Base-by-base conservation (phyloP, 1,140 invertebrate genomes). In the Bacillus rossius region DNA sequence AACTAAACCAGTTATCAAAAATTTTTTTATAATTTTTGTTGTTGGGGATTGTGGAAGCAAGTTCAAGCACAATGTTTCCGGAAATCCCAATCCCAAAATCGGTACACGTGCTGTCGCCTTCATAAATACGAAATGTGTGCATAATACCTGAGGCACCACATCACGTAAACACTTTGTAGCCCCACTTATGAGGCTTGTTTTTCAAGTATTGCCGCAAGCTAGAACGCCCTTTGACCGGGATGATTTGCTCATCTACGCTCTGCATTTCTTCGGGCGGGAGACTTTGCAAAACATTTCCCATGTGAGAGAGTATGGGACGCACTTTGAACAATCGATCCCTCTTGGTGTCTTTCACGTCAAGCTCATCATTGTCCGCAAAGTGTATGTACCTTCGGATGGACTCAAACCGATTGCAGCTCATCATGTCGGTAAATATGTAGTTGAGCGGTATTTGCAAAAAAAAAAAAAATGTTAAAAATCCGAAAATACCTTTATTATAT, bases 221-320 rank as follows among this genome's bases (percentile, higher is more conserved):
- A 1, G 63, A 29, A 8, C 62, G 14, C 2, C 66, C 66, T 60
- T 71, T 71, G 59, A 64, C 70, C 14, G 59, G 59, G 8, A 71
- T 62, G 59, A 72, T 70, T 19, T 57, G 57, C 57, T 72, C 68
- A 57, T 71, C 58, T 5, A 73, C 60, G 66, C 52, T 69, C 64
- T 61, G 65, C 41, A 71, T 65, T 48, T 74, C 69, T 65, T 73
- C 69, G 52, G 61, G 63, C 58, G 64, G 43, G 38, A 64, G 51
- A 58, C 56, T 65, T 10, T 64, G 17, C 50, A 71, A 69, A 49
- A 45, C 62, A 41, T 65, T 55, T 43, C 69, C 17, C 22, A 60
- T 22, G 16, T 23, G 26, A 49, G 54, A 29, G 3, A 59, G 10
- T 25, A 62, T 40, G 22, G 57, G 57, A 17, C 58, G 23, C 8